These are phyloP conservation scores for Lamellibrachia satsuma DNA, from an alignment of 2,888 invertebrate species.

Conservation along the genomic window DNA sequence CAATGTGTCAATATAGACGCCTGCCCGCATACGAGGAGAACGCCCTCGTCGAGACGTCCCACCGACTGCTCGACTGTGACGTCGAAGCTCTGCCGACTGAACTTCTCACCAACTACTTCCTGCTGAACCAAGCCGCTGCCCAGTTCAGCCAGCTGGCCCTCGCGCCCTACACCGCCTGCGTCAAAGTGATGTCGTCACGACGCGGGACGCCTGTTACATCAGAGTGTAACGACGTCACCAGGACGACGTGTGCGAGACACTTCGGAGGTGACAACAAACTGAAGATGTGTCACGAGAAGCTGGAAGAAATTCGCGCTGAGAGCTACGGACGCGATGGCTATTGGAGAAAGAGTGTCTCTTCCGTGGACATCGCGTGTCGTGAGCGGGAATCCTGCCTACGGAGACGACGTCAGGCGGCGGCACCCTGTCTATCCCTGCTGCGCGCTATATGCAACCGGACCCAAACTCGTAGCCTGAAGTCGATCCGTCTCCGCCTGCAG, in stretches of 20 bases:
- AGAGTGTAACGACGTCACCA: background rate
- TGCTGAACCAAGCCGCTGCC: background rate
- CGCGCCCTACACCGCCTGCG: background rate
- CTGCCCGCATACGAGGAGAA: background rate
- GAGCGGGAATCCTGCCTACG: background rate
- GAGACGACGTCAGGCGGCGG: background rate
- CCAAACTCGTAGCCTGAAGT: background rate
- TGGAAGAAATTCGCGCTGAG: background rate
- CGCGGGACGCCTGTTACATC: background rate
- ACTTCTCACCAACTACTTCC: conserved; percentile 10
- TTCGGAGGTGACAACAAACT: background rate
- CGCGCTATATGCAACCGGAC: conserved; percentile 4
- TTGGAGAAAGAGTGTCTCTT: background rate
- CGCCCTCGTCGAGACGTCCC: background rate
- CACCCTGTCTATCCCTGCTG: background rate
- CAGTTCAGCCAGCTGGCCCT: background rate
- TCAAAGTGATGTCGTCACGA: background rate
- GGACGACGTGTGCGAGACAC: background rate
- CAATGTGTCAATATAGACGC: background rate
- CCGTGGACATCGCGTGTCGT: background rate
- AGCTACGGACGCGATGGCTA: background rate
- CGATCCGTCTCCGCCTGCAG: background rate
- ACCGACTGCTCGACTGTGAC: conserved; percentile 2
- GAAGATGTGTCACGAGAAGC: background rate
- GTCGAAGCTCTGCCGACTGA: background rate